Evolutionary conservation across 2,797 vertebrate species (phyloP).

Genomic region (Coregonus suidteri): DNA sequence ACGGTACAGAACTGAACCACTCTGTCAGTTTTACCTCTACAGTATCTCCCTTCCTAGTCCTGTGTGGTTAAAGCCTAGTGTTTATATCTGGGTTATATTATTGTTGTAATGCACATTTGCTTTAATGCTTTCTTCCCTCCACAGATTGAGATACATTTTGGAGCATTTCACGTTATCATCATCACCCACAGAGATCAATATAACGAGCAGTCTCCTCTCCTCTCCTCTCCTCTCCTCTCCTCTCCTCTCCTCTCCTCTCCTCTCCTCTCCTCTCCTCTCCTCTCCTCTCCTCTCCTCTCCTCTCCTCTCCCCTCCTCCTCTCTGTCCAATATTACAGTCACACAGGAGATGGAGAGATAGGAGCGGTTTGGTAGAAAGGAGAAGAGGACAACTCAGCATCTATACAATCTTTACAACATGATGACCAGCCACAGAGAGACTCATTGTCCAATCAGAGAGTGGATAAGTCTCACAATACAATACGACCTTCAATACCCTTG

Average conservation of each 20-base stretch:
- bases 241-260: too few relatives aligned
- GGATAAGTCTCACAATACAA: slow-evolving; percentile 31
- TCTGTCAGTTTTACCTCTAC: not conserved
- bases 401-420: slow-evolving; percentile 11
- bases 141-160: not conserved
- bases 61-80: not conserved
- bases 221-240: too few relatives aligned
- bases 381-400: slow-evolving; percentile 12
- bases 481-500: slow-evolving; percentile 69
- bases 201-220: not conserved
- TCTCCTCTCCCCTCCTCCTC: not conserved
- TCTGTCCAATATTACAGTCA: slow-evolving; percentile 19
- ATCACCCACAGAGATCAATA: not conserved
- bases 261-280: too few relatives aligned
- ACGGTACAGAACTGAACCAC: too few relatives aligned
- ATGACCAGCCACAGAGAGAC: slow-evolving; percentile 24
- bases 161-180: not conserved
- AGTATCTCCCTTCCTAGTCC: not conserved
- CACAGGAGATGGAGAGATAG: not conserved
- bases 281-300: too few relatives aligned
- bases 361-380: not conserved
- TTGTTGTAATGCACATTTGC: not conserved
- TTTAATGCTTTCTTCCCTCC: not conserved
- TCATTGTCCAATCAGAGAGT: slow-evolving; percentile 37
- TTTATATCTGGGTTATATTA: not conserved